Conservation (phyloP, 2,888 invertebrate species). For the Lymantria dispar region DNA sequence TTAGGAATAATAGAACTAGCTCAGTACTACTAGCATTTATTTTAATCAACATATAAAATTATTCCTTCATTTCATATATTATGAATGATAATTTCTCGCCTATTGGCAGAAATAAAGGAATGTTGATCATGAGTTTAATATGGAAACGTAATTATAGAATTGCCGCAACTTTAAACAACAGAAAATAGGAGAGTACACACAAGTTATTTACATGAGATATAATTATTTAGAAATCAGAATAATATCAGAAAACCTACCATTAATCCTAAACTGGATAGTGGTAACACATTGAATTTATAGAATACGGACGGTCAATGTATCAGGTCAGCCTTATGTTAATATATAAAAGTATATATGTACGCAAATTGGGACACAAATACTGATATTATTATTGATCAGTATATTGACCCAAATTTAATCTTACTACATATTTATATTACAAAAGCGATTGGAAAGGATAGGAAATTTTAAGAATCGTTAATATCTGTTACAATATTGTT, state of each 20-base stretch:
- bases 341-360: background rate
- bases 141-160: too few relatives aligned
- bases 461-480: background rate
- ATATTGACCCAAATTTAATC: background rate
- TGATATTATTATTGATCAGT: background rate
- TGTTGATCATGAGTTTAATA: too few relatives aligned
- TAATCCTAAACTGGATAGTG: background rate
- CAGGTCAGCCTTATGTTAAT: background rate
- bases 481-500: background rate
- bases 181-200: too few relatives aligned
- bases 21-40: too few relatives aligned
- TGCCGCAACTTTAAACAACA: too few relatives aligned
- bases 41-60: too few relatives aligned
- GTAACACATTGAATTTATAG: background rate
- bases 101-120: too few relatives aligned
- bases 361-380: background rate
- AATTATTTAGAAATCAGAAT: too few relatives aligned
- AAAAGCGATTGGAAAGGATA: background rate
- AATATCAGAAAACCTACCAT: conserved; percentile 19
- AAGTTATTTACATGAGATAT: too few relatives aligned
- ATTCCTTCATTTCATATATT: too few relatives aligned
- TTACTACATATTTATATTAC: background rate
- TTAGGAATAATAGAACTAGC: too few relatives aligned
- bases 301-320: background rate
- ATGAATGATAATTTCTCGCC: too few relatives aligned